Conservation (phyloP, 2,888 invertebrate species). For the Andrena flavipes region DNA sequence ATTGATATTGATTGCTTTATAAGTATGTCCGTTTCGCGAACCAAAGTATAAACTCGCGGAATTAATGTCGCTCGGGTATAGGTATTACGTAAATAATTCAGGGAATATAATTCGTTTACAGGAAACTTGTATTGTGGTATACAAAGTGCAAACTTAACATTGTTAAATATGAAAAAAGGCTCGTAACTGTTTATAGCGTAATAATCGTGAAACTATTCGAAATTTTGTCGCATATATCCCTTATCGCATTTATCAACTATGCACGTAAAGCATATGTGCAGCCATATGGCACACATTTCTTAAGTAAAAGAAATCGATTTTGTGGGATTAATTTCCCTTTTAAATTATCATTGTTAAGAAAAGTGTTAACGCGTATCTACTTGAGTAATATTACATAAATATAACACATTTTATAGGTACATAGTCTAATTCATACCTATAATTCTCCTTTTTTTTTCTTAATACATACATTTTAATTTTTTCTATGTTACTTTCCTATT, state of each 20-base stretch:
- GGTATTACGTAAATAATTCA: no score
- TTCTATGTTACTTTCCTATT: no score
- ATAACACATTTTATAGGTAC: neutral
- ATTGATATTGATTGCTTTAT: no score
- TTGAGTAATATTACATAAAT: neutral
- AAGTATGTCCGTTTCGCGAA: no score
- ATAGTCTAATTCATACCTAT: neutral
- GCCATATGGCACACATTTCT: conserved; percentile 3
- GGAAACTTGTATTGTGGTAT: neutral
- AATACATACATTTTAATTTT: no score
- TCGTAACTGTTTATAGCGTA: neutral
- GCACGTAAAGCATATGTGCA: conserved; percentile 17
- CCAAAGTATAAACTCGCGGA: no score
- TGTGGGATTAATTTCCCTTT: neutral
- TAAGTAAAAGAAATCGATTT: conserved; percentile 26
- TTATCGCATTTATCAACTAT: conserved; percentile 14
- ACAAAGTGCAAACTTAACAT: neutral
- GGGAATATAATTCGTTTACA: no score
- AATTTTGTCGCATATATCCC: conserved; percentile 2
- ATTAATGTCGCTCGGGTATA: no score
- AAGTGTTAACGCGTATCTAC: neutral
- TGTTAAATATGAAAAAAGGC: neutral
- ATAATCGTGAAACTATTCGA: neutral
- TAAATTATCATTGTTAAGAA: neutral
- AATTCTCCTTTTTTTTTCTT: no score